Base-by-base conservation (phyloP, 1,140 invertebrate genomes). In the Metopolophium dirhodum region DNA sequence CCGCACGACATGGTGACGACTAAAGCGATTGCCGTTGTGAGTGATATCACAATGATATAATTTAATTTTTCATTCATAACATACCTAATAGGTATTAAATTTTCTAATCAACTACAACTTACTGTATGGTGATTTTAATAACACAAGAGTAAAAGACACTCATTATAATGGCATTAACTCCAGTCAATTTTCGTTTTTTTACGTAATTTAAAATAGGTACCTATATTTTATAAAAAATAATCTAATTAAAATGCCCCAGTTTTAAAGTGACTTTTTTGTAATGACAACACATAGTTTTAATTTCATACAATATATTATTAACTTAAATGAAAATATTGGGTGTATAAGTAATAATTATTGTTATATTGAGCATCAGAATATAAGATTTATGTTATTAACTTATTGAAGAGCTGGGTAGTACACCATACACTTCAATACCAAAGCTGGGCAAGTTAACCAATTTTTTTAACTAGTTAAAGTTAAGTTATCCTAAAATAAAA, bases 11-110 rank as follows among this genome's bases (percentile, higher is more conserved):
- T 99, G 94, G 95, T 98, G 30, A 96, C 97, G 11, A 98, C 98
- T 7, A 97, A 98, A 95, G 99, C 99, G 87, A 99, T 99, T 93
- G 99, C 99, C 94, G 98, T 99, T 95, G 98, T 99, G 96, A 96
- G 97, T 96, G 30, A 47, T 49, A 14, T 49, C 47, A 49, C 11
- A 14, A 14, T 14, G 47, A 51, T n/a, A 87, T 68, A 68, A n/a
- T 68, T 68, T 68, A 68, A n/a, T 68, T 68, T 30, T 61, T 61
- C 23, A 51, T 68, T 68, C 0, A n/a, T 14, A n/a, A 68, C 14
- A 68, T 57, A 26, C 0, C 23, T 8, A 57, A 57, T 57, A 68
- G 11, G 0, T 68, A 68, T 30, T 68, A 61, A 3, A 11, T 68
- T 68, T 41, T 41, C 41, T 41, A 68, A n/a, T 68, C 61, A 68